Percentiles rank a stretch among this genome's conserved stretches.
Evolutionary conservation across 1,140 invertebrate genomes (phyloP).

Genomic region (Mya arenaria): DNA sequence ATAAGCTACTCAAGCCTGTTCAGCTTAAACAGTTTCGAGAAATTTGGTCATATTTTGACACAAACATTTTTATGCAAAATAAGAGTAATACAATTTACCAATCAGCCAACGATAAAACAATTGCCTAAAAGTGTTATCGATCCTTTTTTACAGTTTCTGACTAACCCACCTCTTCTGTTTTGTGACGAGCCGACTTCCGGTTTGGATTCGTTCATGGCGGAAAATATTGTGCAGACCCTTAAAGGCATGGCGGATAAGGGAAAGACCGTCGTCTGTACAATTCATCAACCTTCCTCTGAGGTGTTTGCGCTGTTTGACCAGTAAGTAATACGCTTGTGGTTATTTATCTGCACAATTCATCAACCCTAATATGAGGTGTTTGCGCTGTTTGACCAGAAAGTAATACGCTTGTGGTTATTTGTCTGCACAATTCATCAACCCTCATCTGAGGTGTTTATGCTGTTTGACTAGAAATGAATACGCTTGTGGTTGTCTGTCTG

Average conservation of each 20-base stretch:
- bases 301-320: conserved; percentile 94
- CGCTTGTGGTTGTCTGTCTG: neutral
- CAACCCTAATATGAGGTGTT: neutral
- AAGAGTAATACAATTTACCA: neutral
- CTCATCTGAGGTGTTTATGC: conserved; percentile 93
- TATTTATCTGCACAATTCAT: neutral
- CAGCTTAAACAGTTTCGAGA: neutral
- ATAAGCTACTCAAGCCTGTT: neutral
- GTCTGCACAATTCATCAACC: conserved; percentile 95
- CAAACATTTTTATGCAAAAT: neutral
- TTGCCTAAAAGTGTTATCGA: neutral
- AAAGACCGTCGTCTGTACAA: conserved; percentile 95
- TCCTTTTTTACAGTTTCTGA: conserved; percentile 87
- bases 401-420: neutral
- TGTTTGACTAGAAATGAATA: conserved; percentile 88
- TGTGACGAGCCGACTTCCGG: conserved; percentile 98
- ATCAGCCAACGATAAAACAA: neutral
- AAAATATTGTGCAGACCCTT: conserved; percentile 91
- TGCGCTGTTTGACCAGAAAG: neutral
- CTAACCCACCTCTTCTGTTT: conserved; percentile 96
- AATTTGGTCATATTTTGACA: neutral
- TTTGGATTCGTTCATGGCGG: conserved; percentile 95
- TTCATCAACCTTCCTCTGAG: conserved; percentile 98
- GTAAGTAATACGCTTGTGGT: conserved; percentile 71
- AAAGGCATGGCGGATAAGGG: conserved; percentile 87